Percentiles rank a stretch among this genome's conserved stretches.
phyloP scores from a whole-genome alignment of 53 echinoderm and acorn worm genomes.

The Stichopus horrens region DNA sequence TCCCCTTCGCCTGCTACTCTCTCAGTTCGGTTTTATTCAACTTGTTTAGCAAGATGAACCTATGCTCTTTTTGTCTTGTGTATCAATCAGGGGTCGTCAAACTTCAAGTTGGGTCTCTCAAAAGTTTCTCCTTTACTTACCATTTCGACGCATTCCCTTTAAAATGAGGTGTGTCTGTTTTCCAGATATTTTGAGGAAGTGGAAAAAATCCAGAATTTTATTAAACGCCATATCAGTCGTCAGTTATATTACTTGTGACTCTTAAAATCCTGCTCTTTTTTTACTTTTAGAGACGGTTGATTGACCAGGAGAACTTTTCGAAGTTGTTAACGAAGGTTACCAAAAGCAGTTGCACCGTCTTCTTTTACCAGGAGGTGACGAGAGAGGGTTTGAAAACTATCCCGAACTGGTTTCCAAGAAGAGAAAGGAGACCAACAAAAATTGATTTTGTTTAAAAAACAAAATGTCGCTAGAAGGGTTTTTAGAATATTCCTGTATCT shows the following conservation, averaged over 20 bases:
- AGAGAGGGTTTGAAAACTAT: neutral
- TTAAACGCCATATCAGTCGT: conserved; percentile 11
- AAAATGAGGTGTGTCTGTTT: neutral
- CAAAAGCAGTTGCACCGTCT: neutral
- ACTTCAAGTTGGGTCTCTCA: no score
- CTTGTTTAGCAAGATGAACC: no score
- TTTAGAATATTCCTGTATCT: neutral
- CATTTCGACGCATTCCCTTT: neutral
- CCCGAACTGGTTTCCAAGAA: neutral
- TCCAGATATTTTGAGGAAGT: neutral
- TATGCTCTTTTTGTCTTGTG: no score
- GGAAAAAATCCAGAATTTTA: conserved; percentile 11
- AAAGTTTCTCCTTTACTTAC: no score
- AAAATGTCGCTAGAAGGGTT: neutral
- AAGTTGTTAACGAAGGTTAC: neutral
- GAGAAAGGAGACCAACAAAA: neutral
- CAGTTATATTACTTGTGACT: neutral
- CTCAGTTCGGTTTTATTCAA: no score
- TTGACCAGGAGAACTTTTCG: neutral
- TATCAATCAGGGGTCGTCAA: no score
- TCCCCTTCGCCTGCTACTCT: neutral
- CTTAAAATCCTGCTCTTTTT: neutral
- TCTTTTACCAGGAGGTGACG: neutral
- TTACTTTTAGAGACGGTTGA: neutral
- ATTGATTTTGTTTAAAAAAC: neutral